A percentile compares a stretch with the other conserved stretches of the same genome.
These are phyloP conservation scores for Nanger granti DNA, from an alignment of 2,113 vertebrate species.

Conservation along the genomic window DNA sequence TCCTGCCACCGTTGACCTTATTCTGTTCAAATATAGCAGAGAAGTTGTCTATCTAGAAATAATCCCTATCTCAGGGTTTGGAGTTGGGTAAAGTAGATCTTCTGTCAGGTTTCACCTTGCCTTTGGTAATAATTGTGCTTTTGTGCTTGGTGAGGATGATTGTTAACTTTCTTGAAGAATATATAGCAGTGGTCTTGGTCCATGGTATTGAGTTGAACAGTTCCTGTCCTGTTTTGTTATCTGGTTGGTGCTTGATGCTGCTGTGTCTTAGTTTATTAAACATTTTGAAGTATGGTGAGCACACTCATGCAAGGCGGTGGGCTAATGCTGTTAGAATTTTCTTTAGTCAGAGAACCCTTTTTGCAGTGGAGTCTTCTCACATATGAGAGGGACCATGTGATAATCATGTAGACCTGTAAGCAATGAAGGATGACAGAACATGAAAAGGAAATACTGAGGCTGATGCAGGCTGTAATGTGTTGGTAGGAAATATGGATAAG, in stretches of 20 bases:
- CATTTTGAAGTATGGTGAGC: background rate
- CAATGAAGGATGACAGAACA: background rate
- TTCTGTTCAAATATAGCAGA: background rate
- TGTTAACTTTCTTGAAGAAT: background rate
- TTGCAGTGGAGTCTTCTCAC: background rate
- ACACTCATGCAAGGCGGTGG: background rate
- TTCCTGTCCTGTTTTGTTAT: background rate
- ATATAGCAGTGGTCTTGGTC: background rate
- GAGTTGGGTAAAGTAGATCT: background rate
- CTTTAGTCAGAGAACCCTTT: background rate
- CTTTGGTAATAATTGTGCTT: slow-evolving; percentile 15
- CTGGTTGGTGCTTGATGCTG: background rate
- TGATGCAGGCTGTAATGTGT: background rate
- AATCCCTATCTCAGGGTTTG: background rate
- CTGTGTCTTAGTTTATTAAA: background rate
- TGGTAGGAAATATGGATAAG: background rate
- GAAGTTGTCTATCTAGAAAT: background rate
- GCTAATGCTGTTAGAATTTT: background rate
- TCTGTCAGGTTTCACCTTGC: background rate
- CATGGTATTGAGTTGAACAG: background rate
- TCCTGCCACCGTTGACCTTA: background rate
- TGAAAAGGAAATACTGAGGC: background rate
- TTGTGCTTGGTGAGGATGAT: background rate
- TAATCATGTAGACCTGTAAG: background rate
- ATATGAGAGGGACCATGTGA: background rate